phyloP scores from a whole-genome alignment of 2,797 vertebrate genomes.

The Melanotaenia maccullochi region DNA sequence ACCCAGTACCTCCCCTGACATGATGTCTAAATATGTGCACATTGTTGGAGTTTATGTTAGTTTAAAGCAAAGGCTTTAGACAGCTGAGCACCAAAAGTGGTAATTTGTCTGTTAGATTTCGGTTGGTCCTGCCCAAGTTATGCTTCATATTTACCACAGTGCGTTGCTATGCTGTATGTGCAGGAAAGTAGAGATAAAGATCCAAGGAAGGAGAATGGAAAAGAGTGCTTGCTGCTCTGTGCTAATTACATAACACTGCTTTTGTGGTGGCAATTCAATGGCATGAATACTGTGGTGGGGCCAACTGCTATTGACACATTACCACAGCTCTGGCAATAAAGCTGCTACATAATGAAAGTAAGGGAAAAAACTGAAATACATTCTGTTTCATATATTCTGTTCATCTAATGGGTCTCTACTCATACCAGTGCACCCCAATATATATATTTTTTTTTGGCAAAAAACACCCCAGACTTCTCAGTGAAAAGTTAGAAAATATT shows the following conservation, averaged over 20 bases:
- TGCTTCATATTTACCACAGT: slow-evolving; percentile 47
- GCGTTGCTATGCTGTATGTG: slow-evolving; percentile 29
- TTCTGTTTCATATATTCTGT: slow-evolving; percentile 38
- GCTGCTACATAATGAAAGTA: slow-evolving; percentile 45
- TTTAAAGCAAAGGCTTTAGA: slow-evolving; percentile 43
- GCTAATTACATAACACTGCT: slow-evolving; percentile 71
- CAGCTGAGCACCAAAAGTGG: slow-evolving; percentile 15
- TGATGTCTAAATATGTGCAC: slow-evolving; percentile 66
- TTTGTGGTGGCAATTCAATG: slow-evolving; percentile 57
- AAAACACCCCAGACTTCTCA: slow-evolving; percentile 21
- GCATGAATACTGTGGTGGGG: slow-evolving; percentile 44
- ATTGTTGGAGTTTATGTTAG: slow-evolving; percentile 6
- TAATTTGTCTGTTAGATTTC: slow-evolving; percentile 44
- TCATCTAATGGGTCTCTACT: slow-evolving; percentile 35
- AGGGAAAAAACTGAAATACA: slow-evolving; percentile 34
- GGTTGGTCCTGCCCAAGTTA: slow-evolving; percentile 16
- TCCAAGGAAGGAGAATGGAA: slow-evolving; percentile 52
- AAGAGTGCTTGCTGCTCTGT: slow-evolving; percentile 47
- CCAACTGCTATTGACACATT: slow-evolving; percentile 49
- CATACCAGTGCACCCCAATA: slow-evolving; percentile 27
- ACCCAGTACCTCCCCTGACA: slow-evolving; percentile 30
- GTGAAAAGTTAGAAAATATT: slow-evolving; percentile 48
- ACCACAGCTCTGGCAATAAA: slow-evolving; percentile 58
- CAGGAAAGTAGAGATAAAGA: slow-evolving; percentile 44
- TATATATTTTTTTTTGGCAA: slow-evolving; percentile 24